Conservation (phyloP, 2,113 vertebrate genomes). For the Athene cunicularia region DNA sequence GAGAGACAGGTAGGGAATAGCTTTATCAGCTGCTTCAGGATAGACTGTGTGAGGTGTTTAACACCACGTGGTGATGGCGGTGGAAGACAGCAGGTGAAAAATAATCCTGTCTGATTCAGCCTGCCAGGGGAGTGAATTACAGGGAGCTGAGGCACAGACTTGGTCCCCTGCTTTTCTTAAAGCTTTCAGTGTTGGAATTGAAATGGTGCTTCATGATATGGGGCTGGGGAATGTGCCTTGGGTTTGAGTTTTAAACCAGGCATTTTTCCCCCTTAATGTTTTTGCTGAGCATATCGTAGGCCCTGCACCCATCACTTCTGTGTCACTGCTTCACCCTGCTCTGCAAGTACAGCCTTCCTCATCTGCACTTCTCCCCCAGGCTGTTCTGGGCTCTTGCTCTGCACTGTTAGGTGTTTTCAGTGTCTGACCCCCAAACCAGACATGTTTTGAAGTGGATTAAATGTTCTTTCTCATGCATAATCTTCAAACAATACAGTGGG, state of each 20-base stretch:
- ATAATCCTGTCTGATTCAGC: background rate
- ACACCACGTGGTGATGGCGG: fast-evolving
- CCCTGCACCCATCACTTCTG: background rate
- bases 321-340: background rate
- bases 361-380: fast-evolving
- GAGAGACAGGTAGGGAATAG: background rate
- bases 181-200: background rate
- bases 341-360: background rate
- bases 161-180: background rate
- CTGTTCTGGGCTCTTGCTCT: background rate
- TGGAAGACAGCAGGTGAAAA: background rate
- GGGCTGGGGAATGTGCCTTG: fast-evolving
- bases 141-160: background rate
- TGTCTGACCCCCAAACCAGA: background rate
- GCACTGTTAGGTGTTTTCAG: background rate
- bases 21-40: background rate
- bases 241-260: background rate
- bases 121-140: background rate
- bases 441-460: background rate
- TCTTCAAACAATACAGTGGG: background rate
- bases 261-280: background rate
- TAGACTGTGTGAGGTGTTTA: background rate
- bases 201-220: background rate
- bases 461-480: background rate
- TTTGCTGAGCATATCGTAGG: background rate